Conservation (phyloP, 2,113 vertebrate species). For the Catagonus wagneri region DNA sequence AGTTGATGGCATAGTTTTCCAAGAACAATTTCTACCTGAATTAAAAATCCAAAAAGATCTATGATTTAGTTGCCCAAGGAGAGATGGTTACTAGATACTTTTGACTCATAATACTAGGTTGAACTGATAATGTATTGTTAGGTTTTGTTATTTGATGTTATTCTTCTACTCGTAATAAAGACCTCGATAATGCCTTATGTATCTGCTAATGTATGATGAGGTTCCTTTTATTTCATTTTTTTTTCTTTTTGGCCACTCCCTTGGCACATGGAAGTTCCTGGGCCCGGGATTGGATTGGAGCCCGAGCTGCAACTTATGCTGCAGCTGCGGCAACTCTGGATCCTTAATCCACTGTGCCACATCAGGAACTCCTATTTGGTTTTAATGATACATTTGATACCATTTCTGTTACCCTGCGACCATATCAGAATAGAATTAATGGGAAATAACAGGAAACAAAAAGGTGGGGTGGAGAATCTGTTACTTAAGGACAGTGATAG, state of each 20-base stretch:
- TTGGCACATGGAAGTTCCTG: too few species aligned
- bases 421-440: conserved; percentile 18
- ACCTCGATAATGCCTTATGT: conserved; percentile 9
- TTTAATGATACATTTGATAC: conserved; percentile 20
- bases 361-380: too few species aligned
- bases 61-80: neutral
- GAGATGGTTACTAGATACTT: conserved; percentile 29
- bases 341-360: too few species aligned
- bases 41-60: conserved; percentile 21
- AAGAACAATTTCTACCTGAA: conserved; percentile 37
- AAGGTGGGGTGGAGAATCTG: neutral
- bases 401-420: neutral
- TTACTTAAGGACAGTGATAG: neutral
- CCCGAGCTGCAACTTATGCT: too few species aligned
- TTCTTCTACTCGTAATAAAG: conserved; percentile 41
- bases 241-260: too few species aligned
- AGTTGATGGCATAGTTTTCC: conserved; percentile 14
- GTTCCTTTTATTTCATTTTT: conserved; percentile 13
- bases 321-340: too few species aligned
- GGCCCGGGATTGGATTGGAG: too few species aligned
- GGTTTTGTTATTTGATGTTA: conserved; percentile 37
- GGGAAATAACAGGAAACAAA: neutral
- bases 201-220: conserved; percentile 10
- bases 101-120: conserved; percentile 16
- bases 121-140: neutral